Evolutionary conservation across 2,888 invertebrate genomes (phyloP).

Genomic region (Eupithecia insigniata): DNA sequence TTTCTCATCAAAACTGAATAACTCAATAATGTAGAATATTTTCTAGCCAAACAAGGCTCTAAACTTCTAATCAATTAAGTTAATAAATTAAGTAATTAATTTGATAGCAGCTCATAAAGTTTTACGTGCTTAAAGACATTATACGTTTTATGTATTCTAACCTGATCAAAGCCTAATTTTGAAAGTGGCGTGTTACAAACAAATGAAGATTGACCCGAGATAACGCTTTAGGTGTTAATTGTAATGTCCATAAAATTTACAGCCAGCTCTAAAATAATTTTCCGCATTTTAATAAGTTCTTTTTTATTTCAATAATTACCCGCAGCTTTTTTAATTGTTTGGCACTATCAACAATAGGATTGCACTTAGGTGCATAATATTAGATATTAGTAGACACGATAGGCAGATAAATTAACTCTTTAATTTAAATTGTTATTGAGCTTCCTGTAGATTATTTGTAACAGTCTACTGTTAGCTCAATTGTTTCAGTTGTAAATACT

Average conservation of each 20-base stretch:
- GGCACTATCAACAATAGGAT: background rate
- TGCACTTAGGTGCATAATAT: background rate
- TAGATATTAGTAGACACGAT: background rate
- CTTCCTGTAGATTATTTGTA: too few relatives aligned
- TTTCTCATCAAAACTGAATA: background rate
- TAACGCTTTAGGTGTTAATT: slow-evolving; percentile 53
- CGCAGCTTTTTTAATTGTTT: background rate
- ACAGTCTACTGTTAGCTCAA: too few relatives aligned
- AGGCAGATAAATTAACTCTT: too few relatives aligned
- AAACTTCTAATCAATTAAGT: slow-evolving; percentile 16
- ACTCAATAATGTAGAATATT: background rate
- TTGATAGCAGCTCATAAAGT: slow-evolving; percentile 28
- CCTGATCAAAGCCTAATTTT: slow-evolving; percentile 30
- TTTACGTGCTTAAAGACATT: slow-evolving; percentile 29
- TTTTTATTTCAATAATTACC: slow-evolving; percentile 9
- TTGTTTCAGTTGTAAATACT: too few relatives aligned
- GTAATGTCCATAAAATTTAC: slow-evolving; percentile 37
- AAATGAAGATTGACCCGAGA: slow-evolving; percentile 53
- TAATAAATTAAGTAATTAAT: slow-evolving; percentile 28
- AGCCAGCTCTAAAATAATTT: slow-evolving; percentile 29
- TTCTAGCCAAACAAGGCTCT: background rate
- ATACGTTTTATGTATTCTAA: slow-evolving; percentile 31
- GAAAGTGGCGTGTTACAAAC: slow-evolving; percentile 40
- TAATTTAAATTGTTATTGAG: too few relatives aligned
- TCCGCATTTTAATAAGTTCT: slow-evolving; percentile 18